Evolutionary conservation across 2,797 vertebrate genomes (phyloP).

Genomic region (Liparis tanakae): DNA sequence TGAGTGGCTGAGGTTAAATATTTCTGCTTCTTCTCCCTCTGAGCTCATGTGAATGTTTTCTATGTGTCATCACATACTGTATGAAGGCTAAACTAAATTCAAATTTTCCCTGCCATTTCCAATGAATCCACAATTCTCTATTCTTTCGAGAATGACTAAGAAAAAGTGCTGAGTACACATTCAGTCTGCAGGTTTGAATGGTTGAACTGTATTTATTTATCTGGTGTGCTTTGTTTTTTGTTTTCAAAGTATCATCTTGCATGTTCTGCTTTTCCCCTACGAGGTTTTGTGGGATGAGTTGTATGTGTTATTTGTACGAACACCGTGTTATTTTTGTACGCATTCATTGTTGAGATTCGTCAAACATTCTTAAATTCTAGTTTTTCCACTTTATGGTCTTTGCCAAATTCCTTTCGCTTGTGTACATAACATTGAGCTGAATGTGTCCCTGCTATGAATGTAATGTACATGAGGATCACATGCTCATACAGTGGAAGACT

Average conservation of each 20-base stretch:
- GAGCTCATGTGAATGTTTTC: neutral
- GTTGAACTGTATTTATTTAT: conserved; percentile 31
- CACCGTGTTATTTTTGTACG: neutral
- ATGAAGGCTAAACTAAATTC: conserved; percentile 2
- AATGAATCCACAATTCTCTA: conserved; percentile 8
- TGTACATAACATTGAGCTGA: neutral
- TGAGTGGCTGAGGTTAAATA: conserved; percentile 75
- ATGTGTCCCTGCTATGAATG: neutral
- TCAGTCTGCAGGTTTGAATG: conserved; percentile 27
- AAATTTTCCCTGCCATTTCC: neutral
- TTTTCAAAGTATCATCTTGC: conserved; percentile 36
- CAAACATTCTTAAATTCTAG: neutral
- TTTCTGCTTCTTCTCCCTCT: conserved; percentile 1
- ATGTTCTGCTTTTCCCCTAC: conserved; percentile 17
- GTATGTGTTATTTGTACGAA: conserved; percentile 1
- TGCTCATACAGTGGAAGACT: neutral
- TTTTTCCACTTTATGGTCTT: neutral
- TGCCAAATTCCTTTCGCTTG: conserved; percentile 4
- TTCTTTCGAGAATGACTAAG: neutral
- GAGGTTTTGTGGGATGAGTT: conserved; percentile 1
- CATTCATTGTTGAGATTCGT: neutral
- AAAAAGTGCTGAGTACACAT: neutral
- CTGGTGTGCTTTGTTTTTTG: conserved; percentile 35
- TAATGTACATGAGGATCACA: neutral
- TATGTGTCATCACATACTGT: neutral